Percentiles rank a stretch among this genome's conserved stretches.
Evolutionary conservation across 1,140 invertebrate species (phyloP).

Genomic region (Nebria ingens): DNA sequence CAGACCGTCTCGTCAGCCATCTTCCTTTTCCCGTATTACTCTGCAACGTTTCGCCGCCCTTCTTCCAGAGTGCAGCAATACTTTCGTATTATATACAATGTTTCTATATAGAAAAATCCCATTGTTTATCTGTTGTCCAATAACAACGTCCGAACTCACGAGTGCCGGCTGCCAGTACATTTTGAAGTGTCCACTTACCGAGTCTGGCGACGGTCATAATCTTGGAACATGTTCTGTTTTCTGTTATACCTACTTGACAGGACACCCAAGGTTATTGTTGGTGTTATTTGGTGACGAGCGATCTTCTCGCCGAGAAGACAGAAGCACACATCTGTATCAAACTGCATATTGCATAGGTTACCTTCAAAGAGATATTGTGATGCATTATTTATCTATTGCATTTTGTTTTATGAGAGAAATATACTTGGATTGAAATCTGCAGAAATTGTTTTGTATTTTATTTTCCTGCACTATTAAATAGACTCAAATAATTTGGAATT

Average conservation of each 20-base stretch:
- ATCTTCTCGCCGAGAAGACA: too few relatives aligned
- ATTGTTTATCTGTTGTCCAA: slow-evolving; percentile 9
- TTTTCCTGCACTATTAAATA: too few relatives aligned
- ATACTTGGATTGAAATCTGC: too few relatives aligned
- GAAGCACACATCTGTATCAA: too few relatives aligned
- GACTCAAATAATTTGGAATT: too few relatives aligned
- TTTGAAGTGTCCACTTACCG: slow-evolving; percentile 2
- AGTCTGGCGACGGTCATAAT: slow-evolving; percentile 8
- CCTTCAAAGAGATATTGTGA: too few relatives aligned
- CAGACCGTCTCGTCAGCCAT: not conserved
- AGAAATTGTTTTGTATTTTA: too few relatives aligned
- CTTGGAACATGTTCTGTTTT: not conserved
- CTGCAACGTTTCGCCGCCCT: not conserved
- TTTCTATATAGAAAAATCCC: slow-evolving; percentile 8
- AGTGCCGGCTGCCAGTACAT: not conserved
- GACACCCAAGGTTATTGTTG: not conserved
- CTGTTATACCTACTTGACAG: slow-evolving; percentile 1
- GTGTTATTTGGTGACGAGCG: not conserved
- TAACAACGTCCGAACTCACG: not conserved
- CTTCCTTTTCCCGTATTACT: not conserved
- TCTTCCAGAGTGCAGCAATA: not conserved
- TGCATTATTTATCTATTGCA: too few relatives aligned
- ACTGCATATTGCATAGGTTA: too few relatives aligned
- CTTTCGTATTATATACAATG: too few relatives aligned
- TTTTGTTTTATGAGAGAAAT: too few relatives aligned